These are phyloP conservation scores for Psilanteris sp. DNA, from an alignment of 1,140 invertebrate species.

Conservation along the genomic window DNA sequence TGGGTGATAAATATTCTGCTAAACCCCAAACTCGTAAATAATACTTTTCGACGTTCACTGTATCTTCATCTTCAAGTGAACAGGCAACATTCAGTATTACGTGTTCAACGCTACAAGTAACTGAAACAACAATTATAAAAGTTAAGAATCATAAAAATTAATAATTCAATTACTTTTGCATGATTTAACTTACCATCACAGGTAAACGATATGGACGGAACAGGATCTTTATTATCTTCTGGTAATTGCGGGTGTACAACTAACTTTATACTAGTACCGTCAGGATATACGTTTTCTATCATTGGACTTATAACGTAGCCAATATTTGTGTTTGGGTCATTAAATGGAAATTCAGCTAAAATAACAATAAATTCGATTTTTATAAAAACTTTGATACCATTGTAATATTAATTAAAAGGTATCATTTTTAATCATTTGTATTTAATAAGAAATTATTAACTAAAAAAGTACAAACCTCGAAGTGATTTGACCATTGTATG, in stretches of 20 bases:
- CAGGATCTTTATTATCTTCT: constrained; percentile 75
- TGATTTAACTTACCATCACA: constrained; percentile 92
- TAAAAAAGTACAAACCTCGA: constrained; percentile 81
- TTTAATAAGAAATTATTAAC: too few species aligned
- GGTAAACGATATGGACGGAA: constrained; percentile 86
- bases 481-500: constrained; percentile 88
- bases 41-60: constrained; percentile 84
- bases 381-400: too few species aligned
- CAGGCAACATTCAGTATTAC: constrained; percentile 93
- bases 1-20: constrained; percentile 88
- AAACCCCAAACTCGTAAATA: constrained; percentile 88
- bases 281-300: constrained; percentile 87
- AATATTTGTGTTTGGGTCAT: constrained; percentile 86
- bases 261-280: constrained; percentile 91
- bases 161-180: too few species aligned
- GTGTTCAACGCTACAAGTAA: constrained; percentile 91
- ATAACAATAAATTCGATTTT: too few species aligned
- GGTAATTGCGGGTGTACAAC: constrained; percentile 86
- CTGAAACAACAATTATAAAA: too few species aligned
- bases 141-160: too few species aligned
- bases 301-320: constrained; percentile 90
- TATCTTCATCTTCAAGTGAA: constrained; percentile 86
- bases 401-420: too few species aligned
- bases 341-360: constrained; percentile 85
- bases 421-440: too few species aligned